Conservation (phyloP, 2,797 vertebrate genomes). For the Urophycis tenuis region DNA sequence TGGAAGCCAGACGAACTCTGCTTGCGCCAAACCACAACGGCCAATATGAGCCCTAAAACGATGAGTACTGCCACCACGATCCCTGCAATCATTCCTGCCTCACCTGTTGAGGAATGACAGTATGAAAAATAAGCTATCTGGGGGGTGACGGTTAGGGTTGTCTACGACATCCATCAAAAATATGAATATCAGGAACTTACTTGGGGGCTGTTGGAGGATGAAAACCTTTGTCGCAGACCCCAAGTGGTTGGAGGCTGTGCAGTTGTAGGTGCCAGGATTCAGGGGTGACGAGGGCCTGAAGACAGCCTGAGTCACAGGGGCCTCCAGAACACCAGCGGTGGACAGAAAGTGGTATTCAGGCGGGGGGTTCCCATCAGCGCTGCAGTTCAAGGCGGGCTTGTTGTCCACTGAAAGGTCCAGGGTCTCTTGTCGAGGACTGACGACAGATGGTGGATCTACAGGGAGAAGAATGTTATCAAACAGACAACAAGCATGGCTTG, state of each 20-base stretch:
- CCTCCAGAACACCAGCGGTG: background rate
- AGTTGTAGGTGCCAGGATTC: constrained; percentile 52
- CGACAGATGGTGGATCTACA: constrained; percentile 53
- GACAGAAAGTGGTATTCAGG: constrained; percentile 50
- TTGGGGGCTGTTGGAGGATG: constrained; percentile 9
- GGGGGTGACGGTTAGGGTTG: background rate
- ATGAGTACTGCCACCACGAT: background rate
- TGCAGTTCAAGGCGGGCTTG: constrained; percentile 46
- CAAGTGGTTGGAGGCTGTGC: constrained; percentile 40
- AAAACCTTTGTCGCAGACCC: constrained; percentile 47
- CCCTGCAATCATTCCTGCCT: background rate
- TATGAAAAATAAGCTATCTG: background rate
- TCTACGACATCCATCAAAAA: background rate
- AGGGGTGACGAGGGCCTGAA: background rate
- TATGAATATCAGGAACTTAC: constrained; percentile 39
- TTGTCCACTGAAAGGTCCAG: constrained; percentile 8
- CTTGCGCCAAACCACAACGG: background rate
- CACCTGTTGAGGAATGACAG: background rate
- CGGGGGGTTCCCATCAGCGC: constrained; percentile 48
- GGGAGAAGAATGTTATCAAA: background rate
- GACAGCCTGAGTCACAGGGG: background rate
- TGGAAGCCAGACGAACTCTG: background rate
- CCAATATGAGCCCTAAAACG: background rate
- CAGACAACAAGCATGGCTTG: background rate
- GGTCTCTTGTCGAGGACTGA: constrained; percentile 13